Percentiles rank a stretch among this genome's conserved stretches.
Conservation (phyloP, 1,140 invertebrate genomes). For the Panagrolaimus sp. region DNA sequence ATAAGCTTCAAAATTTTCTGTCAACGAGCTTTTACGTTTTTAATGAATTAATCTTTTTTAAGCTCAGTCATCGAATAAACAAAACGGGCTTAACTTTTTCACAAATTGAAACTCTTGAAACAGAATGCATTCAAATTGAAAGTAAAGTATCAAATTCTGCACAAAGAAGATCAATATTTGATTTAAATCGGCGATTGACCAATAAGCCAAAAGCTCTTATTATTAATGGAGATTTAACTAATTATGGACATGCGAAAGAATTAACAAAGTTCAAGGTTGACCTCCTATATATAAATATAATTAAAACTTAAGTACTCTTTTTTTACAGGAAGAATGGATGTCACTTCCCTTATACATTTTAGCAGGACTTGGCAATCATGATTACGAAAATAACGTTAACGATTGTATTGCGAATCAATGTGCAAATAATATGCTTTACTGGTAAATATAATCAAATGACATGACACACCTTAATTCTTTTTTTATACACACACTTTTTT, state of each 20-base stretch:
- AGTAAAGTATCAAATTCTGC: conserved; percentile 46
- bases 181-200: conserved; percentile 35
- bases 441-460: conserved; percentile 25
- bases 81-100: conserved; percentile 10
- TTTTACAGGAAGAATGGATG: conserved; percentile 39
- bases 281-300: no score
- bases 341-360: conserved; percentile 43
- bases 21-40: no score
- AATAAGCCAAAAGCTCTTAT: conserved; percentile 45
- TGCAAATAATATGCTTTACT: conserved; percentile 48
- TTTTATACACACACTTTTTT: no score
- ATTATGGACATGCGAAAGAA: conserved; percentile 46
- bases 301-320: no score
- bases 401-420: conserved; percentile 50
- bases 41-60: not conserved
- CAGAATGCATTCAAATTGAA: conserved; percentile 39
- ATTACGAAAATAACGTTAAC: conserved; percentile 52
- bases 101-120: conserved; percentile 20
- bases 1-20: no score
- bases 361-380: conserved; percentile 48
- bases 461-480: no score
- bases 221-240: conserved; percentile 52
- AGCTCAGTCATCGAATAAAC: not conserved
- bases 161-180: conserved; percentile 44
- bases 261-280: conserved; percentile 46